A percentile compares a stretch with the other conserved stretches of the same genome.
Conservation (phyloP, 35 echinoderm and acorn worm genomes). For the Nesometra sesokonis region DNA sequence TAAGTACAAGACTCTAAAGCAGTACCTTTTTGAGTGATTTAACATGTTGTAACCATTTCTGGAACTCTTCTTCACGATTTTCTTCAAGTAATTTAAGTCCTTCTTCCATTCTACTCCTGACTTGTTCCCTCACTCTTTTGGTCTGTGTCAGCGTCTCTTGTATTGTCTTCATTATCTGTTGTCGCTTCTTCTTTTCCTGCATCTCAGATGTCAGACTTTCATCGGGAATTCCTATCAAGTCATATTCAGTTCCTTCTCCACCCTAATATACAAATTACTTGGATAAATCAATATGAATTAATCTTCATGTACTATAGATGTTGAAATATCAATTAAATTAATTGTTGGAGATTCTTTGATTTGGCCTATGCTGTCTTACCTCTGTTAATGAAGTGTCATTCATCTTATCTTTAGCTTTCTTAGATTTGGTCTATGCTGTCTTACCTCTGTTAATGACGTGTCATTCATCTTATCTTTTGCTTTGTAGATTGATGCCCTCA, state of each 20-base stretch:
- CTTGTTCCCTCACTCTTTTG: slow-evolving; percentile 8
- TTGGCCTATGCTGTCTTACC: not conserved
- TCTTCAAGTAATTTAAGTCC: slow-evolving; percentile 8
- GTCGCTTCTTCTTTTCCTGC: slow-evolving; percentile 21
- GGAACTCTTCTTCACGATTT: slow-evolving; percentile 11
- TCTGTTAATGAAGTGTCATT: slow-evolving; percentile 5
- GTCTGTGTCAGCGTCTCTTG: slow-evolving; percentile 1
- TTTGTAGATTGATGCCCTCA: slow-evolving; percentile 47
- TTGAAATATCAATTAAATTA: too few species aligned
- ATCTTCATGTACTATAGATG: too few species aligned
- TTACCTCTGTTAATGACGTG: not conserved
- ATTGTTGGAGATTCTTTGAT: too few species aligned
- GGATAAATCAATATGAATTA: too few species aligned
- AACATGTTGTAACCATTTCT: slow-evolving; percentile 7
- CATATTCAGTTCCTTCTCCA: not conserved
- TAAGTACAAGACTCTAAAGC: too few species aligned
- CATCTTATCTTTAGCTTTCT: slow-evolving; percentile 15
- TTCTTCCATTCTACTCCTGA: slow-evolving; percentile 12
- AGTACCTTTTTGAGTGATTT: slow-evolving; percentile 10
- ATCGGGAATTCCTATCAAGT: slow-evolving; percentile 20
- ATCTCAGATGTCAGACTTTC: slow-evolving; percentile 8
- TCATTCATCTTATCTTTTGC: slow-evolving; percentile 46
- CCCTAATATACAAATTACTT: not conserved
- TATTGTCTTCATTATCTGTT: slow-evolving; percentile 13
- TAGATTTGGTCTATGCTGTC: not conserved